phyloP scores from a whole-genome alignment of 2,113 vertebrate genomes.

The Diadophis punctatus region DNA sequence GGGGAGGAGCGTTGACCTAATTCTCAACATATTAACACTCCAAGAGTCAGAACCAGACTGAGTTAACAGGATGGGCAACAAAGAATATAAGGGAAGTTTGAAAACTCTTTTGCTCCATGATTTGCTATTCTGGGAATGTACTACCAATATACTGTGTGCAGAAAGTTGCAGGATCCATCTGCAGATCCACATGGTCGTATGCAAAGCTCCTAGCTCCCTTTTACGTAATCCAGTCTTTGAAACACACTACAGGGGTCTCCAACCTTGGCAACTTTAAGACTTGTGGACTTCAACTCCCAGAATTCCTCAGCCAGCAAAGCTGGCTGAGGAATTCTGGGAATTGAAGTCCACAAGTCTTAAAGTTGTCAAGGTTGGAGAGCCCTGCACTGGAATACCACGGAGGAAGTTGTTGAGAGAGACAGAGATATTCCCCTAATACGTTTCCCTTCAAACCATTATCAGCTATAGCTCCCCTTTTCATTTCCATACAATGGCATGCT shows the following conservation, averaged over 20 bases:
- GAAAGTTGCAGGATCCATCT: background rate
- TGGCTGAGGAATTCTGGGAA: no score
- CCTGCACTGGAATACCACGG: slow-evolving; percentile 17
- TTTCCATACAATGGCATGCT: slow-evolving; percentile 12
- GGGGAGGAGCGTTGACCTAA: background rate
- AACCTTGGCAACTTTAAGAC: no score
- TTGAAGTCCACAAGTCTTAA: no score
- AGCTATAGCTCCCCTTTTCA: background rate
- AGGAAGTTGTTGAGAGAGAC: background rate
- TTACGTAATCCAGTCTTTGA: slow-evolving; percentile 28
- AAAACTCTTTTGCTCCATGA: background rate
- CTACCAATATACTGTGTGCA: background rate
- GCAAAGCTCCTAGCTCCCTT: background rate
- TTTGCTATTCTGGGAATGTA: background rate
- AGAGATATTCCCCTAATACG: background rate
- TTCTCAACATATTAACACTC: background rate
- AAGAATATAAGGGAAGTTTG: background rate
- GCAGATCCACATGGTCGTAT: no score
- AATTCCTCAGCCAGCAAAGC: no score
- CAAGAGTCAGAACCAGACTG: background rate
- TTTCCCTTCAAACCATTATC: background rate
- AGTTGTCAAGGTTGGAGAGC: no score
- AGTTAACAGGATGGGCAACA: background rate
- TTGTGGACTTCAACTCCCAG: no score
- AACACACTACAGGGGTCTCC: slow-evolving; percentile 22